phyloP scores from a whole-genome alignment of 2,113 vertebrate species.

The Neolamprologus cancellatus region DNA sequence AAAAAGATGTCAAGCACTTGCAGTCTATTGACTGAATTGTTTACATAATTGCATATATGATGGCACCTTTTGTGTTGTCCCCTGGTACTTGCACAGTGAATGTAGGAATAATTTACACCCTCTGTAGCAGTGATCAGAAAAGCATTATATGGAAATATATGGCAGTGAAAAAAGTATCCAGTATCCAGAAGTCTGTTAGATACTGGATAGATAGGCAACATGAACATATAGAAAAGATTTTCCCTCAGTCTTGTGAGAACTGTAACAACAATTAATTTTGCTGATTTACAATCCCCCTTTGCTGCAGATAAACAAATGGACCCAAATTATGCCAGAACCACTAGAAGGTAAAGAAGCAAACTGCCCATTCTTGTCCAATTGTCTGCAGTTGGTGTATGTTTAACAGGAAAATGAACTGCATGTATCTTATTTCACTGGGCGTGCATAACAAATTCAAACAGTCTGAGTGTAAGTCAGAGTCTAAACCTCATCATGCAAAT shows the following conservation, averaged over 20 bases:
- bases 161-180: background rate
- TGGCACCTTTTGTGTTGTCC: background rate
- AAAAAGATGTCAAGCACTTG: constrained; percentile 9
- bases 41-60: background rate
- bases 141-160: background rate
- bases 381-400: background rate
- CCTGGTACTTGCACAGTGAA: background rate
- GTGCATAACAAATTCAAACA: constrained; percentile 52
- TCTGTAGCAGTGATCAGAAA: background rate
- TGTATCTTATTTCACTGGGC: constrained; percentile 41
- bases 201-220: background rate
- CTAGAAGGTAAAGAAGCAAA: background rate
- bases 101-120: background rate
- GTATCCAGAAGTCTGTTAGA: background rate
- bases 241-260: background rate
- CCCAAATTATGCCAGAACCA: background rate
- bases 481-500: constrained; percentile 68
- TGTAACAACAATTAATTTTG: background rate
- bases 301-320: background rate
- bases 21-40: constrained; percentile 16
- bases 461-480: background rate
- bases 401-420: constrained; percentile 11
- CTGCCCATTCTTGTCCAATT: background rate
- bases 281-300: background rate
- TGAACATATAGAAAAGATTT: background rate